Evolutionary conservation across 2,888 invertebrate genomes (phyloP).

Genomic region (Esperia sulphurella): DNA sequence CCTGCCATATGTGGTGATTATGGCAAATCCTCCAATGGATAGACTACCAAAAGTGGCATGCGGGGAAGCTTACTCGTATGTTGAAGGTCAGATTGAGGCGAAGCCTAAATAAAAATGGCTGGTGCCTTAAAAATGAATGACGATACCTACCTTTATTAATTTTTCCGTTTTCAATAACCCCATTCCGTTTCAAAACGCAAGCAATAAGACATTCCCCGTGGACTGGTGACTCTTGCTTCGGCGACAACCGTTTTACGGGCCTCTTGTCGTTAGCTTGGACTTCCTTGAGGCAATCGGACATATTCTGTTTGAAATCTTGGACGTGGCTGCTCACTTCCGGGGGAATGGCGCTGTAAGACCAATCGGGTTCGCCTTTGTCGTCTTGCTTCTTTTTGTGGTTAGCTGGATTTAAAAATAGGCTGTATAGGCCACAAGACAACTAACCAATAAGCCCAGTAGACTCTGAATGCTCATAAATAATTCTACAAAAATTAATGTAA

Average conservation of each 20-base stretch:
- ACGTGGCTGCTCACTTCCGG: slow-evolving; percentile 47
- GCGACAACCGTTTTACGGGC: slow-evolving; percentile 50
- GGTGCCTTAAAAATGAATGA: too few relatives aligned
- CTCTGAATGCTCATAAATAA: too few relatives aligned
- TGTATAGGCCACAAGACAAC: too few relatives aligned
- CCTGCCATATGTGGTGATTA: too few relatives aligned
- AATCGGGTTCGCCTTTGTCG: slow-evolving; percentile 43
- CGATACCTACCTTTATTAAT: slow-evolving; percentile 56
- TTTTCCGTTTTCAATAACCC: slow-evolving; percentile 56
- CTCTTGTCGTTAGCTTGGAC: slow-evolving; percentile 53
- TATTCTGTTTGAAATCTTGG: slow-evolving; percentile 57
- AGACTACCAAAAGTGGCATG: too few relatives aligned
- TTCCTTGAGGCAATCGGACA: slow-evolving; percentile 65
- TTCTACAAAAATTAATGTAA: too few relatives aligned
- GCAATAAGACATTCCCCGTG: slow-evolving; percentile 69
- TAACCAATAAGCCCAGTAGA: too few relatives aligned
- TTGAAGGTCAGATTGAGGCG: too few relatives aligned
- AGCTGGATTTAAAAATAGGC: slow-evolving; percentile 9
- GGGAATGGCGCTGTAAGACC: slow-evolving; percentile 77
- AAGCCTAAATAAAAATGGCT: too few relatives aligned
- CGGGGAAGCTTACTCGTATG: too few relatives aligned
- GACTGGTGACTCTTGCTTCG: slow-evolving; percentile 55
- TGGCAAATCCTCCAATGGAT: too few relatives aligned
- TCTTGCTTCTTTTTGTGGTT: slow-evolving; percentile 16
- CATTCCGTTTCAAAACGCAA: slow-evolving; percentile 63